Evolutionary conservation across 2,888 invertebrate species (phyloP).

Genomic region (Epirrhoe alternata): DNA sequence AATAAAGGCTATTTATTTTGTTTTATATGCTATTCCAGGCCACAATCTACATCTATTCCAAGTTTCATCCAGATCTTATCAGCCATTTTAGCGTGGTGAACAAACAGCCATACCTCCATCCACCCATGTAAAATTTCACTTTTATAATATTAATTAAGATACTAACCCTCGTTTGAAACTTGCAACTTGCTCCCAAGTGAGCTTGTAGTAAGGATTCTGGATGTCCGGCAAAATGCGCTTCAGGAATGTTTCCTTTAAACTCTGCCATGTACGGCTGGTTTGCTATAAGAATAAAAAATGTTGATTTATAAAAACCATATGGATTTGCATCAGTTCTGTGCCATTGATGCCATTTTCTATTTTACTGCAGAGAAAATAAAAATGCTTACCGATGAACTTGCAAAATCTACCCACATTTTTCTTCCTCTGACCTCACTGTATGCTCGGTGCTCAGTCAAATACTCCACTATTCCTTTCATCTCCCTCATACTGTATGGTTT

Average conservation of each 20-base stretch:
- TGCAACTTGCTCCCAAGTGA: conserved; percentile 64
- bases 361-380: neutral
- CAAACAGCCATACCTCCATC: no score
- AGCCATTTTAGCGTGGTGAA: no score
- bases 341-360: neutral
- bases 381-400: conserved; percentile 63
- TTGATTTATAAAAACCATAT: no score
- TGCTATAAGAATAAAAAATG: conserved; percentile 49
- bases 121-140: no score
- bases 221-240: conserved; percentile 78
- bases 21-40: no score
- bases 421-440: conserved; percentile 69
- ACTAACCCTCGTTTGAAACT: conserved; percentile 73
- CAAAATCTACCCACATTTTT: conserved; percentile 78
- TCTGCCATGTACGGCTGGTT: conserved; percentile 79
- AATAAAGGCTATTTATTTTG: no score
- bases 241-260: conserved; percentile 78
- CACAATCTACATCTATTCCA: no score
- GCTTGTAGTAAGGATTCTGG: conserved; percentile 74
- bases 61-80: no score
- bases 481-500: conserved; percentile 70
- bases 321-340: neutral
- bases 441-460: conserved; percentile 63
- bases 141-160: neutral
- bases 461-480: conserved; percentile 74